Base-by-base conservation (phyloP, 1,140 invertebrate species). In the Aphis gossypii region DNA sequence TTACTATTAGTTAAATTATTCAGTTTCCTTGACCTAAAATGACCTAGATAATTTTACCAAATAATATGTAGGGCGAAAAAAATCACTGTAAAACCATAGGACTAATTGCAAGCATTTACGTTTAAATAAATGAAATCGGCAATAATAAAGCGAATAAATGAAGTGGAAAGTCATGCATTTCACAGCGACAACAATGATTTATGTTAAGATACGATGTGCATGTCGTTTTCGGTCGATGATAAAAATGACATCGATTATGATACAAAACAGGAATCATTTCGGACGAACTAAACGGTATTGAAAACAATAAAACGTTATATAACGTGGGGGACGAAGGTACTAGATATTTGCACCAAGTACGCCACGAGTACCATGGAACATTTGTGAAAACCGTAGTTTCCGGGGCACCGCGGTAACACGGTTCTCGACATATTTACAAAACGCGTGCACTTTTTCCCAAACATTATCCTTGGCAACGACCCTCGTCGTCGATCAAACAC, bases 21-120 rank as follows among this genome's bases (percentile, higher is more conserved):
- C 44, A 6, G 44, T 51, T 87, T n/a, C 86, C 86, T 87, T 87
- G 86, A 87, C 86, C 86, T 87, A 48, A 20, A 76, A 76, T 21
- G 30, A n/a, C 30, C 30, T 76, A n/a, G 30, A n/a, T 76, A n/a
- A 11, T 30, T 68, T 4, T 76, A 76, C 14, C 18, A n/a, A 60
- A 68, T 11, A 68, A 76, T n/a, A 14, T 76, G 30, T n/a, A 20
- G 60, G 30, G 30, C n/a, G 60, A n/a, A 76, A n/a, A 68, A 68
- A 51, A 51, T 51, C 48, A 20, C 20, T 18, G 48, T 51, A 20
- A 51, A 51, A 51, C 48, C 48, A 51, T 20, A 51, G 48, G 18
- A 51, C 48, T 51, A 51, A 51, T 51, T 30, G 60, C 4, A n/a
- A 68, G n/a, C 4, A n/a, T 76, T n/a, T 76, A 76, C 30, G 14